Evolutionary conservation across 2,797 vertebrate genomes (phyloP).

Genomic region (Spinus pinus): DNA sequence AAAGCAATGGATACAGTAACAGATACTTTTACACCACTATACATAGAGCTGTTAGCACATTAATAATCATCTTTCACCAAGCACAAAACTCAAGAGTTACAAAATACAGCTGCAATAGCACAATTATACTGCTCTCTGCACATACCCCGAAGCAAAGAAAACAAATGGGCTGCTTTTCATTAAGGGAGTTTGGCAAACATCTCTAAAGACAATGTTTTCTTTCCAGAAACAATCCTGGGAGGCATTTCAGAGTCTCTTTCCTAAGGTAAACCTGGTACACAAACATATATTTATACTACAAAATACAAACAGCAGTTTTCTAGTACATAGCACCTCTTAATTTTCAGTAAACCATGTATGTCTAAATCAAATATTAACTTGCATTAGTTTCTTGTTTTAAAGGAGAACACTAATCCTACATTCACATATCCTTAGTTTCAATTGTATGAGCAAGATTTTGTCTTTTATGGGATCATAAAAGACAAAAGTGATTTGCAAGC

Average conservation of each 20-base stretch:
- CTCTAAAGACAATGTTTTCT: slow-evolving; percentile 70
- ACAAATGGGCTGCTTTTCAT: slow-evolving; percentile 72
- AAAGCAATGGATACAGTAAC: background rate
- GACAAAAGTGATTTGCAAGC: background rate
- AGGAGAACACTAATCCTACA: background rate
- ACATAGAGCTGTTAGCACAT: slow-evolving; percentile 53
- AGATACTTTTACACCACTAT: slow-evolving; percentile 21
- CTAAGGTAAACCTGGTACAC: slow-evolving; percentile 44
- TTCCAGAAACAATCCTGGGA: slow-evolving; percentile 56
- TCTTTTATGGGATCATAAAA: background rate
- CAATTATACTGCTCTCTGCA: slow-evolving; percentile 63
- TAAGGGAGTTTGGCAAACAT: slow-evolving; percentile 58
- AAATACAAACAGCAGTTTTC: slow-evolving; percentile 31
- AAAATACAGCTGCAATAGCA: slow-evolving; percentile 73
- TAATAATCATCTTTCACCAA: slow-evolving; percentile 73
- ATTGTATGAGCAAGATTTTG: background rate
- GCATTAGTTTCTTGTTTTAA: background rate
- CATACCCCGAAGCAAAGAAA: slow-evolving; percentile 69
- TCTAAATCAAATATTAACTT: background rate
- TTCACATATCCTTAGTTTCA: background rate
- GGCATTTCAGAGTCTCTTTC: slow-evolving; percentile 47
- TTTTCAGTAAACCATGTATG: background rate
- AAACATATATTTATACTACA: slow-evolving; percentile 48
- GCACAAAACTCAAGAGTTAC: slow-evolving; percentile 66
- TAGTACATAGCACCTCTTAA: background rate